These are phyloP conservation scores for Hyles lineata DNA, from an alignment of 2,888 invertebrate genomes.

Conservation along the genomic window DNA sequence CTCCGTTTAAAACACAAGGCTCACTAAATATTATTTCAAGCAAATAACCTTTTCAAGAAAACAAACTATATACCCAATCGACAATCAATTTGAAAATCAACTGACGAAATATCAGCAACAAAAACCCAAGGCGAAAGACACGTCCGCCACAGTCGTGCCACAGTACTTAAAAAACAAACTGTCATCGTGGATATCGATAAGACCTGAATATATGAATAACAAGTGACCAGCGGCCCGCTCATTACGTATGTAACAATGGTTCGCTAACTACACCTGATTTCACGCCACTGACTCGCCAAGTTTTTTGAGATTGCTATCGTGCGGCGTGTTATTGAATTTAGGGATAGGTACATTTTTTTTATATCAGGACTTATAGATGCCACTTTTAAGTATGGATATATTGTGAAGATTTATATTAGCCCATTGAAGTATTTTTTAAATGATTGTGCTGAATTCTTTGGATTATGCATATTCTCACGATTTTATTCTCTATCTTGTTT, in stretches of 20 bases:
- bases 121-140: slow-evolving; percentile 16
- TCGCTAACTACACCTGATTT: slow-evolving; percentile 46
- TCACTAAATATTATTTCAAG: neutral
- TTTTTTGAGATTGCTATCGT: slow-evolving; percentile 49
- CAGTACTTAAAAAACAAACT: slow-evolving; percentile 27
- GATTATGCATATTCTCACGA: too few relatives aligned
- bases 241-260: slow-evolving; percentile 28
- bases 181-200: slow-evolving; percentile 49
- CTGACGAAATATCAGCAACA: neutral
- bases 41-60: neutral
- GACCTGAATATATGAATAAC: slow-evolving; percentile 65
- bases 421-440: too few relatives aligned
- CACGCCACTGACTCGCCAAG: slow-evolving; percentile 39
- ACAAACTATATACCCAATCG: neutral
- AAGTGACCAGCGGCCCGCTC: slow-evolving; percentile 46
- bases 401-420: too few relatives aligned
- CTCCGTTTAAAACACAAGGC: too few relatives aligned
- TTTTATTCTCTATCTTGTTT: too few relatives aligned
- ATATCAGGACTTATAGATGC: too few relatives aligned
- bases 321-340: slow-evolving; percentile 37
- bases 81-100: neutral
- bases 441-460: too few relatives aligned
- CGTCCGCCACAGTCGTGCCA: neutral
- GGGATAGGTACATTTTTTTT: too few relatives aligned
- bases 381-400: too few relatives aligned